Base-by-base conservation (phyloP, 2,888 invertebrate genomes). In the Drosophila limbata region DNA sequence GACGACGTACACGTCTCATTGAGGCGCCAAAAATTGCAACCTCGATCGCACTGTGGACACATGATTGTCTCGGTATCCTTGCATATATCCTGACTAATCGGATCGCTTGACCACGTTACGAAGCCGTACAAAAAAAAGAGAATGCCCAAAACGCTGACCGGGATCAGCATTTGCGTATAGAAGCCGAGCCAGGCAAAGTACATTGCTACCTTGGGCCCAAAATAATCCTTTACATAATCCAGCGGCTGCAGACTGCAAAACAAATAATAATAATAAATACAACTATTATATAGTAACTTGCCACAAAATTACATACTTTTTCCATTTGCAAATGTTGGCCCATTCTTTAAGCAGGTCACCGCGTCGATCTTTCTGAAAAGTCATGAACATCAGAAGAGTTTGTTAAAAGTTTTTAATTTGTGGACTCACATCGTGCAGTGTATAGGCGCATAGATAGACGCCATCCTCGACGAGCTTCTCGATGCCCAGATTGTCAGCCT, bases 161-260 rank as follows among this genome's bases (percentile, higher is more conserved):
- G 95, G 77, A 97, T 95, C 62, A 97, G 93, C 96, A 96, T 96
- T 90, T 95, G 95, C 0, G 96, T 97, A 90, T 97, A 97, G 93
- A 96, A 97, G 40, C 97, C 97, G 50, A 97, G 93, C 97, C 97
- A 97, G 13, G 96, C 95, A 92, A 96, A 97, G 92, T 97, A 97
- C 64, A 97, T 93, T 0, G 95, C 96, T 79, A 96, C 94, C 93
- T 95, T 96, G 3, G 95, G 95, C 50, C 96, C 96, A 91, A 96
- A 96, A 92, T 96, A 96, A 85, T 96, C 95, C 93, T 95, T 95
- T 67, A 97, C 95, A 74, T 95, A 94, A 90, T 96, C 96, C 65
- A 96, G 92, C 2, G 96, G 96, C 90, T 97, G 96, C 57, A 92
- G 77, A 39, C 92, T 92, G 40, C 0, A 4, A 31, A 40, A 48